phyloP scores from a whole-genome alignment of 1,140 invertebrate species.

The Latrodectus geometricus region DNA sequence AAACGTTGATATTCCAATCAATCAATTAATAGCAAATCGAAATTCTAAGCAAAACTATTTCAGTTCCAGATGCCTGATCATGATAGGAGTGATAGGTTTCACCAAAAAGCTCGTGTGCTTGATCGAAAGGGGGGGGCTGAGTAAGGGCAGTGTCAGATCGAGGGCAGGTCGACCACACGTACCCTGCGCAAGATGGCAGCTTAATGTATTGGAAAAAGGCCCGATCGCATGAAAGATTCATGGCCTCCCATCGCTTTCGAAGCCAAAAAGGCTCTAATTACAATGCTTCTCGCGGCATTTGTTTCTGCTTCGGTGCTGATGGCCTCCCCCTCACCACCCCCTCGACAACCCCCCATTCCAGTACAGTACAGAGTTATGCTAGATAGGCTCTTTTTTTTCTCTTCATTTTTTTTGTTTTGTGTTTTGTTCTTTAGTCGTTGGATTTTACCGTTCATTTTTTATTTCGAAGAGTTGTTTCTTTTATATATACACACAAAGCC shows the following conservation, averaged over 20 bases:
- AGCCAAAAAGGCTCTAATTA: slow-evolving; percentile 59
- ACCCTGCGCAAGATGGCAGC: slow-evolving; percentile 24
- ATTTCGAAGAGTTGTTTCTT: slow-evolving; percentile 5
- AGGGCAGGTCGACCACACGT: no score
- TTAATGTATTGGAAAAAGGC: slow-evolving; percentile 59
- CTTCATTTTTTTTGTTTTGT: background rate
- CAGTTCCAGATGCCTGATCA: no score
- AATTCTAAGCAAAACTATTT: no score
- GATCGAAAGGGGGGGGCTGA: no score
- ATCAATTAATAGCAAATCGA: no score
- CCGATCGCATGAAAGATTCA: slow-evolving; percentile 55
- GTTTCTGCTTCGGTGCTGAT: slow-evolving; percentile 55
- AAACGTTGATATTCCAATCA: no score
- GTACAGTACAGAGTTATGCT: no score
- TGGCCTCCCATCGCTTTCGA: slow-evolving; percentile 25
- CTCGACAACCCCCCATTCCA: no score
- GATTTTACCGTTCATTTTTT: slow-evolving; percentile 9
- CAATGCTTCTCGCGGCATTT: slow-evolving; percentile 52
- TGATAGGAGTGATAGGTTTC: no score
- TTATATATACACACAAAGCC: background rate
- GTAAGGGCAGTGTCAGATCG: no score
- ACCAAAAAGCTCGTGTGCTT: no score
- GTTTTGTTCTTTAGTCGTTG: background rate
- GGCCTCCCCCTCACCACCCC: slow-evolving; percentile 19
- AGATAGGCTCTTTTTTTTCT: background rate